Conservation (phyloP, 1,140 invertebrate genomes). For the Zaprionus gabonicus region DNA sequence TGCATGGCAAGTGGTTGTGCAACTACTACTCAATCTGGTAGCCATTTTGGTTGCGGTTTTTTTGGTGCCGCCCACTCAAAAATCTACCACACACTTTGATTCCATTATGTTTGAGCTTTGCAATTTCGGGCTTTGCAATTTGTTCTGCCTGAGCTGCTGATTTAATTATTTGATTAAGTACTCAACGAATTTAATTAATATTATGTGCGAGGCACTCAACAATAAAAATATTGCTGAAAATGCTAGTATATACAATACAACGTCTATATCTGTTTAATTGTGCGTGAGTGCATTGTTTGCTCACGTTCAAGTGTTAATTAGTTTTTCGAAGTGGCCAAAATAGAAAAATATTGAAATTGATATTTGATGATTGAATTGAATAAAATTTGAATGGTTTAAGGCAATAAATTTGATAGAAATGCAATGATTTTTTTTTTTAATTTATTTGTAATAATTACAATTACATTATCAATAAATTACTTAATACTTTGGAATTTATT, state of each 20-base stretch:
- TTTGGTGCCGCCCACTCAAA: not conserved
- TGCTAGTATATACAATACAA: not conserved
- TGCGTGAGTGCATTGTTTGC: not conserved
- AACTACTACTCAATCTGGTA: slow-evolving; percentile 21
- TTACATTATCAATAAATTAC: too few relatives aligned
- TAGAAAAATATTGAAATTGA: slow-evolving; percentile 5
- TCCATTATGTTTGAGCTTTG: slow-evolving; percentile 23
- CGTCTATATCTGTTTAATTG: not conserved
- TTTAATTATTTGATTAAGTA: slow-evolving; percentile 24
- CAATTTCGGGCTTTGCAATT: not conserved
- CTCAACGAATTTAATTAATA: slow-evolving; percentile 30
- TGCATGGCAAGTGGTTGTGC: not conserved
- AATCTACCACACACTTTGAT: slow-evolving; percentile 16
- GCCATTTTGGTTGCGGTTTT: slow-evolving; percentile 64
- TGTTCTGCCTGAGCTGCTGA: not conserved
- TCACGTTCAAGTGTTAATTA: not conserved
- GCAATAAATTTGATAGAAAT: not conserved
- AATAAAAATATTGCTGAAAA: slow-evolving; percentile 6
- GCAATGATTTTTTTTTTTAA: too few relatives aligned
- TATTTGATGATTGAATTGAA: not conserved
- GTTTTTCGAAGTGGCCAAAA: not conserved
- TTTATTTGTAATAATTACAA: too few relatives aligned
- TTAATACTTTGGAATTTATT: too few relatives aligned
- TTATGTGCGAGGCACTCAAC: not conserved
- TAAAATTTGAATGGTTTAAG: not conserved